Base-by-base conservation (phyloP, 1,140 invertebrate genomes). In the Eumeta japonica region DNA sequence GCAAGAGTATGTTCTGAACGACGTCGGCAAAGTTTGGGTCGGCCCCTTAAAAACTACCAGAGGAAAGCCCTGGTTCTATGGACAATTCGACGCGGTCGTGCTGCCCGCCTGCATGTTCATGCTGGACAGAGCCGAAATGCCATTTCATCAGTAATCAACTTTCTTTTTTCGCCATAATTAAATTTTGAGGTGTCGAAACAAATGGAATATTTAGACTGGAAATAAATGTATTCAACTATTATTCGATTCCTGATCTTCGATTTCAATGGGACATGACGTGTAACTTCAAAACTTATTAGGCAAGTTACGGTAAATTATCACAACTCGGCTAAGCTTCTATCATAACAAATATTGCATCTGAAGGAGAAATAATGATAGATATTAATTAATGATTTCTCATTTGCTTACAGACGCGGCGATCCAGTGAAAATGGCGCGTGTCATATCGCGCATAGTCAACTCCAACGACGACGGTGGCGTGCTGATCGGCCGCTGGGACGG, bases 361-460 rank as follows among this genome's bases (percentile, higher is more conserved):
- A n/a, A n/a, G n/a, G n/a, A n/a, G n/a, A n/a, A n/a, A n/a, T n/a
- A n/a, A n/a, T n/a, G n/a, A n/a, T n/a, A n/a, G n/a, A 30, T 9
- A 30, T 30, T 30, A 30, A 30, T 9, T 9, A 30, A 16, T 35
- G 18, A 7, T 16, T 18, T 31, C n/a, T 24, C 20, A 24, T n/a
- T 44, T 35, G 20, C 27, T 46, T 49, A 3, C 34, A 79, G 77
- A 10, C 78, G 88, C 38, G 86, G 86, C 2, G 85, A 89, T 54
- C 85, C 89, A 3, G 75, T 90, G 1, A 80, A 81, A 49, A 76
- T 91, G 33, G 63, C 80, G 0, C 76, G 89, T 27, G 81, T 79
- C 2, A 83, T 92, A 36, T 88, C 87, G 1, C 83, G 80, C 55
- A 82, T 87, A 71, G 82, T 87, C 0, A 89, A 88, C 56, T 81